A percentile compares a stretch with the other conserved stretches of the same genome.
These are phyloP conservation scores for Prosopocoilus inquinatus DNA, from an alignment of 2,888 invertebrate genomes.

Conservation along the genomic window DNA sequence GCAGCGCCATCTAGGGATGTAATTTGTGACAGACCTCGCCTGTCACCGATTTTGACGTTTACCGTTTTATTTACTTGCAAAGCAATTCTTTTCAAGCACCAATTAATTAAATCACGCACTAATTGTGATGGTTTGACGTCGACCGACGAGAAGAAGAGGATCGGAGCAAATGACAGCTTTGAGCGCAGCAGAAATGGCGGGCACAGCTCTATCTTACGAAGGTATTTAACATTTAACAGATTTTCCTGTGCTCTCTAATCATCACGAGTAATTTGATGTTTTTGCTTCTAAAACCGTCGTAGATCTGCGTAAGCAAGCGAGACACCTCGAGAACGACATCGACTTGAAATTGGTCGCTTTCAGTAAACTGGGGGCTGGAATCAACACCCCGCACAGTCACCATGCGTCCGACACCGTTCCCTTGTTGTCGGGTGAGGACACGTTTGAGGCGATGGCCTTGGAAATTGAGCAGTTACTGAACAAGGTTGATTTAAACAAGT, in stretches of 20 bases:
- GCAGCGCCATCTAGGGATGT: no score
- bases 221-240: slow-evolving; percentile 29
- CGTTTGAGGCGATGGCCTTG: slow-evolving; percentile 88
- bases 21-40: no score
- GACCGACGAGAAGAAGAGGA: background rate
- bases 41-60: no score
- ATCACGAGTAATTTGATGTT: slow-evolving; percentile 6
- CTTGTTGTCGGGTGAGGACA: slow-evolving; percentile 82
- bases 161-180: background rate
- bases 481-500: slow-evolving; percentile 56
- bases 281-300: slow-evolving; percentile 41
- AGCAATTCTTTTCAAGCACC: background rate
- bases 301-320: slow-evolving; percentile 91
- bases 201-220: slow-evolving; percentile 42
- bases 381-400: slow-evolving; percentile 63
- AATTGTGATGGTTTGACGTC: background rate
- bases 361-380: slow-evolving; percentile 85
- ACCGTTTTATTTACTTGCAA: no score
- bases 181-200: slow-evolving; percentile 27
- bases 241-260: slow-evolving; percentile 5
- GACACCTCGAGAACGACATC: slow-evolving; percentile 93
- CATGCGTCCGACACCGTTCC: slow-evolving; percentile 54
- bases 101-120: background rate
- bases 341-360: slow-evolving; percentile 93
- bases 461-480: slow-evolving; percentile 87